phyloP scores from a whole-genome alignment of 2,797 vertebrate species.

The Danio aesculapii region DNA sequence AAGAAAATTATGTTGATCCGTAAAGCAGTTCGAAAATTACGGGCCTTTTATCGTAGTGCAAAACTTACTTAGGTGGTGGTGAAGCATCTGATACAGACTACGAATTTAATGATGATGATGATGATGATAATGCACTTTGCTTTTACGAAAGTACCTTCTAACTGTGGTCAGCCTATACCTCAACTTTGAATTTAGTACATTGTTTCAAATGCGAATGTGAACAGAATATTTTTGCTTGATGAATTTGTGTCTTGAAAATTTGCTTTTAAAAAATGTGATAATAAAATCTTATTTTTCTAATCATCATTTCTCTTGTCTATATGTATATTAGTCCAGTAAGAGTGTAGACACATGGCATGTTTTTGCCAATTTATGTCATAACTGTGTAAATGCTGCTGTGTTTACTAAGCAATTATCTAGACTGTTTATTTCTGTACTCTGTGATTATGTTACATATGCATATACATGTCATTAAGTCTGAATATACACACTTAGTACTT shows the following conservation, averaged over 20 bases:
- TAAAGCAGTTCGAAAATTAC: constrained; percentile 12
- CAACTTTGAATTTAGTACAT: constrained; percentile 75
- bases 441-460: constrained; percentile 66
- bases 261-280: constrained; percentile 89
- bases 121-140: constrained; percentile 56
- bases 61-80: constrained; percentile 43
- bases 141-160: constrained; percentile 66
- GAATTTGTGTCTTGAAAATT: constrained; percentile 86
- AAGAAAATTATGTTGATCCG: constrained; percentile 28
- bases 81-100: constrained; percentile 56
- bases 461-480: constrained; percentile 62
- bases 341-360: constrained; percentile 18
- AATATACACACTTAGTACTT: constrained; percentile 69
- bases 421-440: constrained; percentile 61
- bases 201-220: constrained; percentile 70
- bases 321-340: background rate
- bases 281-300: constrained; percentile 92
- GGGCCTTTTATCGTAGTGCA: constrained; percentile 26
- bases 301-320: constrained; percentile 59
- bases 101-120: constrained; percentile 53
- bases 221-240: constrained; percentile 77
- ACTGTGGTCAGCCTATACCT: constrained; percentile 59
- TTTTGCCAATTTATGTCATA: constrained; percentile 25
- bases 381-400: constrained; percentile 19
- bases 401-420: constrained; percentile 27